Conservation (phyloP, 1,140 invertebrate genomes). For the Meloidogyne hapla region DNA sequence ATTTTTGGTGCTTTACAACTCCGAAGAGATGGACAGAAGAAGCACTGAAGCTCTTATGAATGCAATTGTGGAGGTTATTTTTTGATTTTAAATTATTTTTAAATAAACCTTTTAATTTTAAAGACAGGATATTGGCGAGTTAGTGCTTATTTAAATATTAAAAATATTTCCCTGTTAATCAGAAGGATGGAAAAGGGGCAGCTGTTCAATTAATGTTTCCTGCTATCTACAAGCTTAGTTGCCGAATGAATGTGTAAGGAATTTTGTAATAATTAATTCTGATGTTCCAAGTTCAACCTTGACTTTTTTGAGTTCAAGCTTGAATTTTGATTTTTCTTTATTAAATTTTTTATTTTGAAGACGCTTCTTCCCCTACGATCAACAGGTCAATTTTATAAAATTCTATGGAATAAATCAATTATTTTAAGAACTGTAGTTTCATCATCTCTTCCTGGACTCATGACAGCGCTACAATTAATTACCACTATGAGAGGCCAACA, state of each 20-base stretch:
- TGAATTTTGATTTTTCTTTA: not conserved
- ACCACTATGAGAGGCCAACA: conserved; percentile 39
- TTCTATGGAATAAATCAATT: not conserved
- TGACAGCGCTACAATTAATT: conserved; percentile 59
- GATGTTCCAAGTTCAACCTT: not conserved
- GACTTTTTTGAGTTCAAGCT: no score
- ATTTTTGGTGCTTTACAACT: conserved; percentile 52
- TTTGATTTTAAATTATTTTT: not conserved
- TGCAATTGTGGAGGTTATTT: conserved; percentile 51
- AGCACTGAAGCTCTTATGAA: conserved; percentile 62
- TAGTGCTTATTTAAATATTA: not conserved
- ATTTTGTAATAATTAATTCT: not conserved
- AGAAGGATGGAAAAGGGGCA: conserved; percentile 40
- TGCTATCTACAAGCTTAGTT: conserved; percentile 61
- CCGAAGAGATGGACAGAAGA: conserved; percentile 58
- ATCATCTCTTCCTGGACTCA: conserved; percentile 63
- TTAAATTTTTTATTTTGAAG: conserved; percentile 25
- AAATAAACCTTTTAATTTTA: not conserved
- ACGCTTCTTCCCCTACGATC: conserved; percentile 52
- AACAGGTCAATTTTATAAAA: conserved; percentile 33
- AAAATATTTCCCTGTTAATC: not conserved
- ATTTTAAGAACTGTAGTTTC: conserved; percentile 57
- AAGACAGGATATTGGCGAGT: conserved; percentile 60
- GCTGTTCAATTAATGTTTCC: conserved; percentile 62
- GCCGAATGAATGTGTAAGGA: conserved; percentile 59